Base-by-base conservation (phyloP, 1,140 invertebrate species). In the Thaumatotibia leucotreta region DNA sequence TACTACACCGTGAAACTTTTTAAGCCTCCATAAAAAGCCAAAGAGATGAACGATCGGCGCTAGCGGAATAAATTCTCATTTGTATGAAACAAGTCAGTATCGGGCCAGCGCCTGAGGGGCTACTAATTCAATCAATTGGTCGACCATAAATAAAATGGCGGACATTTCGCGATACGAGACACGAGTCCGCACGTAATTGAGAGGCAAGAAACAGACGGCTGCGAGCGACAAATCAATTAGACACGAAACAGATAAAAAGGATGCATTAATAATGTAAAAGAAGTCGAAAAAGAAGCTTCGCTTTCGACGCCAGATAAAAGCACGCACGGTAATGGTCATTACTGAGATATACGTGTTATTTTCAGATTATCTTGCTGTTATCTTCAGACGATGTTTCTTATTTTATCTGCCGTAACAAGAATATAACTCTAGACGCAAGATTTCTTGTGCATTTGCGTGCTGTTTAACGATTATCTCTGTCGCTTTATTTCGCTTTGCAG, bases 81-180 rank as follows among this genome's bases (percentile, higher is more conserved):
- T 65, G 66, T 74, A 83, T 78, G 69, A 80, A 79, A 74, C 75
- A 79, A 79, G 79, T 76, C 74, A 65, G 70, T 75, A 76, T 72
- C 73, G 73, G 67, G 63, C 75, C 74, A 82, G 71, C 82, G 83
- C 86, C 85, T 84, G 76, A 69, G 80, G 80, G 83, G 73, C 79
- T 77, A 85, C 83, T 89, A 89, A 88, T 86, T 88, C 86, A 89
- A 89, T 89, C 86, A 87, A 85, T 88, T 83, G 77, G 76, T 77
- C 74, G 79, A 78, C 82, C 84, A 86, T 88, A 88, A 90, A 90
- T 90, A 88, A 82, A 85, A 65, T 69, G 70, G 74, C 62, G 68
- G 83, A 81, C 83, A 83, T 76, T 78, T 66, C 70, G 77, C 83
- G 82, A 86, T 87, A 88, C 74, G 66, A 75, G 76, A 74, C 74